These are phyloP conservation scores for Pygoscelis antarcticus DNA, from an alignment of 2,113 vertebrate genomes.

Conservation along the genomic window DNA sequence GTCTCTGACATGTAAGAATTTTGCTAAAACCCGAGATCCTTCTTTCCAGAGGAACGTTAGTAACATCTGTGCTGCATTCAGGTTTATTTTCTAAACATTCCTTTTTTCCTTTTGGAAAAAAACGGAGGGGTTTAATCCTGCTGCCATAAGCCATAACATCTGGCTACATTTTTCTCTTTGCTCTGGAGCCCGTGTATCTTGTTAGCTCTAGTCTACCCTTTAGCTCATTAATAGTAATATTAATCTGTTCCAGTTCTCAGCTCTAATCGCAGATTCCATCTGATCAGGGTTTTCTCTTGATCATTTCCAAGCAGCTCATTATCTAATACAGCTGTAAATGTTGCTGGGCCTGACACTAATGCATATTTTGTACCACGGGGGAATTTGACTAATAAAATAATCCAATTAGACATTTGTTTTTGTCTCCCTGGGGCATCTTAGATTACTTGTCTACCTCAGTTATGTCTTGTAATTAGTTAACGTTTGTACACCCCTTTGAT, in stretches of 20 bases:
- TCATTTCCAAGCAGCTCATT: conserved; percentile 46
- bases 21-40: fast-evolving
- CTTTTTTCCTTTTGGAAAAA: not conserved
- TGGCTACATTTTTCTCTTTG: not conserved
- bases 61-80: too few species aligned
- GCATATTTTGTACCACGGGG: conserved; percentile 21
- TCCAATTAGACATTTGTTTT: conserved; percentile 61
- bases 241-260: conserved; percentile 27
- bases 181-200: not conserved
- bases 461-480: conserved; percentile 13
- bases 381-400: conserved; percentile 61
- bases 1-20: not conserved
- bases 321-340: conserved; percentile 11
- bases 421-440: conserved; percentile 31
- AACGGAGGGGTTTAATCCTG: not conserved
- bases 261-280: conserved; percentile 45
- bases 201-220: not conserved
- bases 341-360: conserved; percentile 14
- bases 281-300: conserved; percentile 42
- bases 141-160: not conserved
- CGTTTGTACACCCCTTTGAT: conserved; percentile 29
- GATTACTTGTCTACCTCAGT: conserved; percentile 20
- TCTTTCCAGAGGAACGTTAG: fast-evolving
- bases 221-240: conserved; percentile 15
- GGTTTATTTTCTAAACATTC: not conserved